Percentiles rank a stretch among this genome's conserved stretches.
Conservation (phyloP, 2,797 vertebrate species). For the Rhinoraja longicauda region DNA sequence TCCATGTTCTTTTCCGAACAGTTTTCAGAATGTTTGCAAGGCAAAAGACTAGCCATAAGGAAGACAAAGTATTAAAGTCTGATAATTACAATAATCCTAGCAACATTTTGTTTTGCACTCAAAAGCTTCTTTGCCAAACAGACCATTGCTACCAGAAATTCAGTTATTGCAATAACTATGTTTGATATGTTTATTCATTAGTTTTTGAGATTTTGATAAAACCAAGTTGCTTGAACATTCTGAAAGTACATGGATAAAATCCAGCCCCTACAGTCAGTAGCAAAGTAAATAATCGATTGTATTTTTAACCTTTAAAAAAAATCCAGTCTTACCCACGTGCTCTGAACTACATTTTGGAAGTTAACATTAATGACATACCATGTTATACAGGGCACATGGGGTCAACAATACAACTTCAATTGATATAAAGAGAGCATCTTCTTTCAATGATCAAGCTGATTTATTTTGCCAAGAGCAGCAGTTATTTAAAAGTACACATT, state of each 20-base stretch:
- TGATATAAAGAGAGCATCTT: neutral
- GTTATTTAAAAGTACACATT: constrained; percentile 5
- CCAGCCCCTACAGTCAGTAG: neutral
- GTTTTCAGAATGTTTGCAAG: neutral
- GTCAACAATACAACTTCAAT: neutral
- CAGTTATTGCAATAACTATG: neutral
- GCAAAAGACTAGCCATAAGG: neutral
- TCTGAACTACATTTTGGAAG: neutral
- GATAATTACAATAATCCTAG: neutral
- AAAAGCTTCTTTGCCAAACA: neutral
- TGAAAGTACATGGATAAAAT: constrained; percentile 12
- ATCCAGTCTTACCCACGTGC: neutral
- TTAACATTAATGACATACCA: neutral
- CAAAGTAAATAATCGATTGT: neutral
- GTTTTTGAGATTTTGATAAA: neutral
- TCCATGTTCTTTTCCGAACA: neutral
- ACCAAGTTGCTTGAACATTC: neutral
- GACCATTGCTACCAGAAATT: neutral
- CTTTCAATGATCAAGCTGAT: neutral
- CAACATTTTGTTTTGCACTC: neutral
- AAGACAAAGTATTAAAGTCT: neutral
- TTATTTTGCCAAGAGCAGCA: neutral
- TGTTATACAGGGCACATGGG: too few species aligned
- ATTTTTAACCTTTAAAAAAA: neutral
- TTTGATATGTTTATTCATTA: neutral